phyloP scores from a whole-genome alignment of 2,888 invertebrate genomes.

The Uropetala carovei region DNA sequence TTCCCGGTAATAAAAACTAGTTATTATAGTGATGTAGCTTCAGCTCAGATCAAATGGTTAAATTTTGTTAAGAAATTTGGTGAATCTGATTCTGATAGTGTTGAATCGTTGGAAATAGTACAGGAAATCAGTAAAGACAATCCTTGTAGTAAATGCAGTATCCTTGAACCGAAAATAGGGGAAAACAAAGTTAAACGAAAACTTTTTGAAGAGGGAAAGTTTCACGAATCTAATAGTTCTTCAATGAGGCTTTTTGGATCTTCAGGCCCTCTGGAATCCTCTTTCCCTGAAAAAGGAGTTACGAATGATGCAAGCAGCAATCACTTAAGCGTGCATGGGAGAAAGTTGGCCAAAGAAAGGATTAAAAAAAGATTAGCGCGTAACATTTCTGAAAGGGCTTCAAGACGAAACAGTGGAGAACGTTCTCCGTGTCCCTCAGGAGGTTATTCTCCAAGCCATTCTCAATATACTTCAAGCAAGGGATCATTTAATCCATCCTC shows the following conservation, averaged over 20 bases:
- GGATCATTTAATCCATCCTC: background rate
- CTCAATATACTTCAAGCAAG: background rate
- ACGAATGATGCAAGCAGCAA: background rate
- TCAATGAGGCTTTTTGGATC: background rate
- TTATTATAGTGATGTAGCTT: background rate
- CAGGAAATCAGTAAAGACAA: background rate
- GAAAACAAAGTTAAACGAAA: background rate
- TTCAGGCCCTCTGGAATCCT: background rate
- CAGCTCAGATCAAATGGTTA: constrained; percentile 6
- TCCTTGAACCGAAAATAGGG: background rate
- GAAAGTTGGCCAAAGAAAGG: background rate
- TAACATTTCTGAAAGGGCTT: background rate
- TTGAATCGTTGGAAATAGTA: background rate
- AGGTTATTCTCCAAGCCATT: background rate
- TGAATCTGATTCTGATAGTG: background rate
- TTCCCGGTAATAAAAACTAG: background rate
- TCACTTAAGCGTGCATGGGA: background rate
- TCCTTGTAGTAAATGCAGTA: background rate
- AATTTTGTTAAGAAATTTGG: background rate
- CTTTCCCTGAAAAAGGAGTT: background rate
- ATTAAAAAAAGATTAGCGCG: constrained; percentile 2
- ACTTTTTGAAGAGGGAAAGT: background rate
- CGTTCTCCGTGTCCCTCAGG: background rate
- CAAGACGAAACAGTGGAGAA: background rate
- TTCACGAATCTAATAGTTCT: background rate